Percentiles rank a stretch among this genome's conserved stretches.
Evolutionary conservation across 2,113 vertebrate species (phyloP).

Genomic region (Nerophis ophidion): DNA sequence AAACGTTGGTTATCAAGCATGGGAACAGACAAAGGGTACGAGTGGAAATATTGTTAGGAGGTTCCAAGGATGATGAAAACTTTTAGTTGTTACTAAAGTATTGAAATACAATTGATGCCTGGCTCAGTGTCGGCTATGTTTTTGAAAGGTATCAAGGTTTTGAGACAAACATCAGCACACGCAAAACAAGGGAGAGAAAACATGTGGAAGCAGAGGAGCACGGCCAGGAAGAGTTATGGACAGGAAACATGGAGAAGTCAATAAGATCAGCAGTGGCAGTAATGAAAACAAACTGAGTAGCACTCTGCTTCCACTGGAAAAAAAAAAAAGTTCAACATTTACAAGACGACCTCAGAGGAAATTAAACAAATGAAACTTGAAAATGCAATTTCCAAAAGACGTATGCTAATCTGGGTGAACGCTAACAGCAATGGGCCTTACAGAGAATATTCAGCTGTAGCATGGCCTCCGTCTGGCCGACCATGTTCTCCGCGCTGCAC

Average conservation of each 20-base stretch:
- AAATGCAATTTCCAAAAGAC: constrained; percentile 20
- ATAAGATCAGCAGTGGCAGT: constrained; percentile 53
- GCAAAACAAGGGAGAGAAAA: constrained; percentile 25
- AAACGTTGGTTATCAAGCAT: no score
- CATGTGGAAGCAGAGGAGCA: constrained; percentile 39
- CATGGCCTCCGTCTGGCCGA: constrained; percentile 84
- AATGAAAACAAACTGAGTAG: constrained; percentile 48
- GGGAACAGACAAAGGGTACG: no score
- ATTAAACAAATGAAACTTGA: constrained; percentile 25
- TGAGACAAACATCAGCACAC: constrained; percentile 13
- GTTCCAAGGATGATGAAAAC: no score
- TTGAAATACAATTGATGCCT: no score
- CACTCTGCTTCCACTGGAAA: constrained; percentile 31
- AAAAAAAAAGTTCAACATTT: constrained; percentile 32
- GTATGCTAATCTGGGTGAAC: constrained; percentile 4
- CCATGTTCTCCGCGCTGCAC: constrained; percentile 91
- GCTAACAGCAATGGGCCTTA: constrained; percentile 65
- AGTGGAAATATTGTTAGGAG: no score
- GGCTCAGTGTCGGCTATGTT: no score
- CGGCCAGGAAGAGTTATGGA: constrained; percentile 61
- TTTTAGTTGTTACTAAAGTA: neutral
- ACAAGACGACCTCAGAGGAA: constrained; percentile 33
- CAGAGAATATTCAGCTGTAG: constrained; percentile 90
- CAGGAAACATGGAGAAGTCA: constrained; percentile 58
- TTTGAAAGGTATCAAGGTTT: no score